Base-by-base conservation (phyloP, 2,888 invertebrate species). In the Anticlea derivata region DNA sequence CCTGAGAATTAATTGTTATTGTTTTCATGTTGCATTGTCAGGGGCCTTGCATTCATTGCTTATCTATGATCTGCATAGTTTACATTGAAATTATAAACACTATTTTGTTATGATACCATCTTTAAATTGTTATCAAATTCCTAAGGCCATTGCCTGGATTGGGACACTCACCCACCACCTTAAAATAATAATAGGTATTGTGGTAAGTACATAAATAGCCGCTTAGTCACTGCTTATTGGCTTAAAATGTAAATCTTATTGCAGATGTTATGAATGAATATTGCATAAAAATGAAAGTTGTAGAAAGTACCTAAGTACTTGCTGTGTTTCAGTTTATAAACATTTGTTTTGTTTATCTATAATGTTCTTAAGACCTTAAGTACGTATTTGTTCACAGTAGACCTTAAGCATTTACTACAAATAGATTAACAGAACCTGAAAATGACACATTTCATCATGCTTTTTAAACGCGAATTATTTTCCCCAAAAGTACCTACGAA, bases 1-100 rank as follows among this genome's bases (percentile, higher is more conserved):
- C 45, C 20, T 39, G 52, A 55, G 50, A 49, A 26, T 41, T 41
- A 29, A 50, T 49, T 60, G 50, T 58, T 57, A 58, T 57, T 61
- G 56, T 58, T 55, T 56, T 58, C 45, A 50, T 55, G 30, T 34
- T 43, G 54, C 55, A 61, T 61, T 61, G 61, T 61, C 37, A 35
- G 38, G 39, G 45, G 35, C 54, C 40, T 56, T 35, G 43, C 37
- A 46, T 50, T 54, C 33, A 55, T 46, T 46, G 29, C 51, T 44
- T 47, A 35, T 51, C 30, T 54, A 47, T 41, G 27, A 39, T 29
- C 24, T 7, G 11, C 7, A 49, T 43, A 48, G 41, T 43, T 50
- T 31, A 55, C 31, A 35, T 38, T 35, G 30, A 20, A 23, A 44
- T 49, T 47, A 41, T 55, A 56, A 57, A 60, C 50, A 47, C 27